Percentiles rank a stretch among this genome's conserved stretches.
Conservation (phyloP, 2,888 invertebrate genomes). For the Nephrocerus scutellatus region DNA sequence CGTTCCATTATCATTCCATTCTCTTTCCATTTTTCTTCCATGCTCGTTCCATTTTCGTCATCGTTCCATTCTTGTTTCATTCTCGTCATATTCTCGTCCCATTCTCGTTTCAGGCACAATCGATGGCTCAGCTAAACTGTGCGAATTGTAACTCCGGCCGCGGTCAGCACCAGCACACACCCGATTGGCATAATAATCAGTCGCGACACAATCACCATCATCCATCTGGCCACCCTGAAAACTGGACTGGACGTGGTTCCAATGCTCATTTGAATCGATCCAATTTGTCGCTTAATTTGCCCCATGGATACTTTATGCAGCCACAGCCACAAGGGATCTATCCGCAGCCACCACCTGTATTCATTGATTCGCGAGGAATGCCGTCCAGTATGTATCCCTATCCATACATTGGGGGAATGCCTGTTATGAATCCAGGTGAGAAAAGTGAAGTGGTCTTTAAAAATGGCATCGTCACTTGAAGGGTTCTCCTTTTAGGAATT, state of each 20-base stretch:
- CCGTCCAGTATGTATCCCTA: constrained; percentile 42
- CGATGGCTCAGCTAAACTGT: constrained; percentile 62
- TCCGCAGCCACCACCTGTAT: constrained; percentile 47
- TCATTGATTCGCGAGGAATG: constrained; percentile 41
- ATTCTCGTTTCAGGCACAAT: constrained; percentile 55
- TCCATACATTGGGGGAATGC: constrained; percentile 43
- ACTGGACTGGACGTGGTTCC: constrained; percentile 37
- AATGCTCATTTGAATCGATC: constrained; percentile 48
- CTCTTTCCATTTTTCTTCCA: background rate
- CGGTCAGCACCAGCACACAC: constrained; percentile 29
- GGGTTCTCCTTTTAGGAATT: constrained; percentile 30
- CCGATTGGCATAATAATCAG: constrained; percentile 34
- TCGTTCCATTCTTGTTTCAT: constrained; percentile 1
- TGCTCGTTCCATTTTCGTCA: constrained; percentile 31
- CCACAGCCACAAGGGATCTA: constrained; percentile 36
- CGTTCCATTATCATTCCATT: constrained; percentile 1
- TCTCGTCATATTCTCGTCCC: background rate
- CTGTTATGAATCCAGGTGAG: constrained; percentile 47
- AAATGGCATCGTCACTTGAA: background rate
- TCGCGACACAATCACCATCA: constrained; percentile 16
- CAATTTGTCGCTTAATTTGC: constrained; percentile 53
- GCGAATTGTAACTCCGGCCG: constrained; percentile 51
- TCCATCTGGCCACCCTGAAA: constrained; percentile 25
- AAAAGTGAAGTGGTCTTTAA: background rate
- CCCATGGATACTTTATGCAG: constrained; percentile 43